These are phyloP conservation scores for Lepidurus arcticus DNA, from an alignment of 1,140 invertebrate genomes.

Conservation along the genomic window DNA sequence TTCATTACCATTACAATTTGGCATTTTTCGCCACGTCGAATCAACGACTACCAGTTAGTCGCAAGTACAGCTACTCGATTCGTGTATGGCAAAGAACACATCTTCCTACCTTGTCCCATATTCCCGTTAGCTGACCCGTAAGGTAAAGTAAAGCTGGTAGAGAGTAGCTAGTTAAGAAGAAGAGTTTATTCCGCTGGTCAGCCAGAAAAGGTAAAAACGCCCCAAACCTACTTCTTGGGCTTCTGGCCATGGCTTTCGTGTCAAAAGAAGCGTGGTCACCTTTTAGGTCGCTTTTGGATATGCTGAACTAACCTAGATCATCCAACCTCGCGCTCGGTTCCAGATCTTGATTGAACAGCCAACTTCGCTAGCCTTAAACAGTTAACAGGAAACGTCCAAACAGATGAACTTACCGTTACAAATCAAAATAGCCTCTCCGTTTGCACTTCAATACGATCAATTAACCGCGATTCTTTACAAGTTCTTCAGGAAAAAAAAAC, in stretches of 20 bases:
- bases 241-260: background rate
- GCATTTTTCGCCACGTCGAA: background rate
- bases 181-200: background rate
- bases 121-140: conserved; percentile 2
- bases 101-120: background rate
- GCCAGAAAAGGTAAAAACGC: background rate
- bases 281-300: background rate
- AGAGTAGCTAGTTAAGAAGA: background rate
- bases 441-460: background rate
- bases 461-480: background rate
- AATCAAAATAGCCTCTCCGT: background rate
- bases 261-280: background rate
- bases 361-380: background rate
- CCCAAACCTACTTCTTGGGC: background rate
- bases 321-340: background rate
- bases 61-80: conserved; percentile 14
- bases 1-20: background rate
- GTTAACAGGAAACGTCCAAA: background rate
- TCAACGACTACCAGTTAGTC: background rate
- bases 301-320: conserved; percentile 12
- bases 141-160: background rate
- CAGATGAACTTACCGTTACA: background rate
- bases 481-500: background rate
- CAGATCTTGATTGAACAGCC: background rate
- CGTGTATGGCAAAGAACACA: background rate